Percentiles rank a stretch among this genome's conserved stretches.
phyloP scores from a whole-genome alignment of 2,797 vertebrate species.

The Oryzias sinensis region DNA sequence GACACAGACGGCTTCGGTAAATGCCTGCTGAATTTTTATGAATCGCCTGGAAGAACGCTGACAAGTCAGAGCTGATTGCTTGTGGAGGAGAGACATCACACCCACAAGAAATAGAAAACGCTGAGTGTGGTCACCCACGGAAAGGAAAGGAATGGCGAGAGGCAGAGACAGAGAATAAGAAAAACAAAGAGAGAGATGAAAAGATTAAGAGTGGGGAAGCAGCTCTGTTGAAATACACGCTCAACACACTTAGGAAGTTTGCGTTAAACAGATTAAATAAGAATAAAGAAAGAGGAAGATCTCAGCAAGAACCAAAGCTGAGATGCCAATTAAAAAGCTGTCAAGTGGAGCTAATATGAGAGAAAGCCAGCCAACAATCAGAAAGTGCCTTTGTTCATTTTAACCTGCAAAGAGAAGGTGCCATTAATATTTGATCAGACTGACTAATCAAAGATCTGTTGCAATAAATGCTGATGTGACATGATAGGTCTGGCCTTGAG shows the following conservation, averaged over 20 bases:
- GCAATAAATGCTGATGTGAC: conserved; percentile 68
- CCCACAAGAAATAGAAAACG: conserved; percentile 81
- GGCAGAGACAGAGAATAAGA: conserved; percentile 26
- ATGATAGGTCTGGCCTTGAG: conserved; percentile 60
- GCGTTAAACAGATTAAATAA: conserved; percentile 66
- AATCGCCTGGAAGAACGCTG: conserved; percentile 81
- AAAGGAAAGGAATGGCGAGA: conserved; percentile 64
- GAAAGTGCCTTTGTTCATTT: conserved; percentile 61
- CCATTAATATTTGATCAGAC: conserved; percentile 37
- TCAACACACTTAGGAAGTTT: conserved; percentile 79
- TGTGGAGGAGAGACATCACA: conserved; percentile 80
- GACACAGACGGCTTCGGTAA: conserved; percentile 72
- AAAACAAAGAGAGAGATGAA: conserved; percentile 38
- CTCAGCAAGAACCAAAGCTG: conserved; percentile 81
- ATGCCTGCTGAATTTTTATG: conserved; percentile 81
- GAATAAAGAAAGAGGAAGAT: conserved; percentile 68
- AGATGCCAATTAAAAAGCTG: conserved; percentile 79
- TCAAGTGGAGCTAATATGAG: conserved; percentile 74
- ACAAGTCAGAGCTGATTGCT: conserved; percentile 82
- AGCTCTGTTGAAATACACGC: conserved; percentile 74
- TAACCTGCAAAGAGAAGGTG: conserved; percentile 45
- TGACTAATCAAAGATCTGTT: conserved; percentile 20
- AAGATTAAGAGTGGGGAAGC: conserved; percentile 35
- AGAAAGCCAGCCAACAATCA: conserved; percentile 63
- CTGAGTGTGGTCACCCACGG: conserved; percentile 78